Evolutionary conservation across 2,888 invertebrate genomes (phyloP), one percentile per base, ranked within the genome.

Genomic region (Magallana nippona): DNA sequence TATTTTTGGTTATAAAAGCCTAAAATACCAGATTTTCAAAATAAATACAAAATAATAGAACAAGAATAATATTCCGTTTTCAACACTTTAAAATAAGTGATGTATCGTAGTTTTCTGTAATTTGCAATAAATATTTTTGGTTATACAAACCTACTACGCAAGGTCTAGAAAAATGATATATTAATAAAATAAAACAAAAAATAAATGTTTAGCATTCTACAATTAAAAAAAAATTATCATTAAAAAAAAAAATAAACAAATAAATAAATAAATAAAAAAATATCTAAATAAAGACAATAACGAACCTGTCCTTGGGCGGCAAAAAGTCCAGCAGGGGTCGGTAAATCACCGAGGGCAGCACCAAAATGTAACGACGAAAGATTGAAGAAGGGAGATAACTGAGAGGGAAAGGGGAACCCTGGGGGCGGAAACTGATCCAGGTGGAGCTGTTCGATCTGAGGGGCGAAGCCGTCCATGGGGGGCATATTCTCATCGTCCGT

Each of bases 271-370:
- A 17, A 17, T 27, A 27, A 27, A n/a, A 1, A 13, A n/a, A n/a
- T n/a, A n/a, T n/a, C n/a, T n/a, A n/a, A 60, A 60, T 10, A 44
- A 5, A 44, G 0, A 0, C 5, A 13, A 27, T 13, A 10, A 71
- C 71, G 2, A 13, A 71, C 71, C 71, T 71, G 71, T 71, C 71
- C 80, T 60, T 83, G 83, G 13, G 87, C 83, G 15, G 86, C 83
- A 79, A 87, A 88, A 63, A 89, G 85, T 60, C 87, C 86, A n/a
- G 87, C 85, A 55, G 88, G 88, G 1, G 86, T 85, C 8, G 90
- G 87, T 60, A 90, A 60, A 44, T 82, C 83, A 58, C 56, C 62
- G 22, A 82, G 22, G 0, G 84, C 44, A 58, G 71, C 77, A 11
- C 83, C 84, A 57, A 86, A 82, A 62, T 83, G 83, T 19, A 86